Evolutionary conservation across 2,797 vertebrate species (phyloP).

Genomic region (Petrocephalus sullivani): DNA sequence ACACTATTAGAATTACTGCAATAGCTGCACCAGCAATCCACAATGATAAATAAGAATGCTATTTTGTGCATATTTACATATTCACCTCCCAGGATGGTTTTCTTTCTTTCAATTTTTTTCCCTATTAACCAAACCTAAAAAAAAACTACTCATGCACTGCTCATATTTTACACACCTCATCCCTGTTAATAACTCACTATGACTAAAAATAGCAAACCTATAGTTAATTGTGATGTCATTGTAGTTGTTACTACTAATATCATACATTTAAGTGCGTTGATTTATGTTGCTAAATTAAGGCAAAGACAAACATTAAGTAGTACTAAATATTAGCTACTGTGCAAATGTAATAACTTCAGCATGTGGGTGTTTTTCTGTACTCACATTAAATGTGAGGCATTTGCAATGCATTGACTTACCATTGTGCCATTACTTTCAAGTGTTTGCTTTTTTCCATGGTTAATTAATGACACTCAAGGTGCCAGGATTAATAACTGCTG

Average conservation of each 20-base stretch:
- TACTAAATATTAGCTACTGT: conserved; percentile 10
- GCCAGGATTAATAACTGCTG: conserved; percentile 56
- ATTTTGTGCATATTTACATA: not conserved
- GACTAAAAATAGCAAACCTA: not conserved
- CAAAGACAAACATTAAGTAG: not conserved
- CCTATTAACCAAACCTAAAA: not conserved
- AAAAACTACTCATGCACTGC: not conserved
- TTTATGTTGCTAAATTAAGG: not conserved
- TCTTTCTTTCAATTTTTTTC: not conserved
- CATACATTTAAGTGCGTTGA: conserved; percentile 11
- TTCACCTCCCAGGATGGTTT: not conserved
- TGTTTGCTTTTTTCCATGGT: conserved; percentile 17
- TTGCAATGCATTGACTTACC: not conserved
- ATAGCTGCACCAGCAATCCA: not conserved
- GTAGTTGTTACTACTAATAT: not conserved
- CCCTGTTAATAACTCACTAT: not conserved
- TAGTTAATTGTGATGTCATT: not conserved
- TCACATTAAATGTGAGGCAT: not conserved
- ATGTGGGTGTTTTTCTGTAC: not conserved
- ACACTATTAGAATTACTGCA: not conserved
- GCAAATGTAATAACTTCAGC: conserved; percentile 8
- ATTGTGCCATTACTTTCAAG: conserved; percentile 18
- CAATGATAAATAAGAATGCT: not conserved
- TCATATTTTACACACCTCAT: not conserved
- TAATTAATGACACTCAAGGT: conserved; percentile 49